phyloP scores from a whole-genome alignment of 2,797 vertebrate genomes.

The Coregonus suidteri region DNA sequence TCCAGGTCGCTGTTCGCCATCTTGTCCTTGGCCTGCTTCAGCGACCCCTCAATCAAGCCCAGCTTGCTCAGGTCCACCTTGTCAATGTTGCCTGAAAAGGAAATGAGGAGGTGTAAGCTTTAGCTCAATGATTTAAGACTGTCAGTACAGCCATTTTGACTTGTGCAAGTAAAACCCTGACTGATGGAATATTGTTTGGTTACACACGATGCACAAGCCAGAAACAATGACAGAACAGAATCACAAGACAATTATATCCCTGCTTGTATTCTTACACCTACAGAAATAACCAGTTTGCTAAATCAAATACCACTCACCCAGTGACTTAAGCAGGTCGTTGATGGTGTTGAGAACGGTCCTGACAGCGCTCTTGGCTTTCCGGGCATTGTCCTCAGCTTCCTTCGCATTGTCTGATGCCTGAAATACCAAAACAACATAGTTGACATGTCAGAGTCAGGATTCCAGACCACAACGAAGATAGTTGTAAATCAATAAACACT shows the following conservation, averaged over 20 bases:
- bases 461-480: neutral
- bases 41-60: constrained; percentile 85
- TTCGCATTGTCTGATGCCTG: constrained; percentile 91
- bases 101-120: neutral
- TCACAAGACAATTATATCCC: neutral
- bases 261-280: neutral
- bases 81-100: constrained; percentile 86
- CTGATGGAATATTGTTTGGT: neutral
- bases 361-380: constrained; percentile 91
- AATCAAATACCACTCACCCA: constrained; percentile 76
- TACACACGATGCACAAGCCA: neutral
- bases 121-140: no score
- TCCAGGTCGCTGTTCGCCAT: constrained; percentile 87
- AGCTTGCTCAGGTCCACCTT: constrained; percentile 92
- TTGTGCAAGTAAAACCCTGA: neutral
- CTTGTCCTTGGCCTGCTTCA: constrained; percentile 87
- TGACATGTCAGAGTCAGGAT: neutral
- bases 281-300: no score
- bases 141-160: neutral
- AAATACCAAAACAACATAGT: neutral
- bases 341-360: constrained; percentile 85
- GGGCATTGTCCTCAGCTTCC: constrained; percentile 91
- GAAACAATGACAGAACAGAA: neutral
- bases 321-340: constrained; percentile 82
- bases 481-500: neutral